These are phyloP conservation scores for Rhogogaster chlorosoma DNA, from an alignment of 2,888 invertebrate genomes.

Conservation along the genomic window DNA sequence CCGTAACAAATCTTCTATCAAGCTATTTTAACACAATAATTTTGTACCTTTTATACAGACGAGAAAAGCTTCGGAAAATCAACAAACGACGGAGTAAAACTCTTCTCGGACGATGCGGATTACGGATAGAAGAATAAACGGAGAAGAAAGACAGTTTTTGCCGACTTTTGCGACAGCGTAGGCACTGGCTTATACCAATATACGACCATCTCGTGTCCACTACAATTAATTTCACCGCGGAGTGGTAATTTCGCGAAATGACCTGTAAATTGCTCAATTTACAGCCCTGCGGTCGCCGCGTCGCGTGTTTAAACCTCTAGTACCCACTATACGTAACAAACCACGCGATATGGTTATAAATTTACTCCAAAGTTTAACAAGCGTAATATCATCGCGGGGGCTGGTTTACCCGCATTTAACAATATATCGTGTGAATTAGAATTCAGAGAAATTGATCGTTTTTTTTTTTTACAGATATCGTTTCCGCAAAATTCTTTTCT, in stretches of 20 bases:
- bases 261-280: constrained; percentile 46
- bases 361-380: constrained; percentile 3
- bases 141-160: neutral
- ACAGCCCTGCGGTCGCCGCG: neutral
- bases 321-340: neutral
- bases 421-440: neutral
- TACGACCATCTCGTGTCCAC: neutral
- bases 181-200: neutral
- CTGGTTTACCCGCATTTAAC: neutral
- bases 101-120: neutral
- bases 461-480: neutral
- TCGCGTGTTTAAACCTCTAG: constrained; percentile 22
- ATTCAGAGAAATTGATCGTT: neutral
- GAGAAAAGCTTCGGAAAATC: neutral
- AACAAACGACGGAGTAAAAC: neutral
- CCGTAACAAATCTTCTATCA: neutral
- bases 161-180: neutral
- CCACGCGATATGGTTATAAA: constrained; percentile 30
- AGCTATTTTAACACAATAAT: neutral
- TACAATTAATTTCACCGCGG: constrained; percentile 26
- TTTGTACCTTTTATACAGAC: neutral
- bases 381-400: neutral
- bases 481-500: neutral
- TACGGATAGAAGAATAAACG: too few species aligned
- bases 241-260: constrained; percentile 39